A percentile compares a stretch with the other conserved stretches of the same genome.
These are phyloP conservation scores for Phocoena phocoena DNA, from an alignment of 2,113 vertebrate species.

Conservation along the genomic window DNA sequence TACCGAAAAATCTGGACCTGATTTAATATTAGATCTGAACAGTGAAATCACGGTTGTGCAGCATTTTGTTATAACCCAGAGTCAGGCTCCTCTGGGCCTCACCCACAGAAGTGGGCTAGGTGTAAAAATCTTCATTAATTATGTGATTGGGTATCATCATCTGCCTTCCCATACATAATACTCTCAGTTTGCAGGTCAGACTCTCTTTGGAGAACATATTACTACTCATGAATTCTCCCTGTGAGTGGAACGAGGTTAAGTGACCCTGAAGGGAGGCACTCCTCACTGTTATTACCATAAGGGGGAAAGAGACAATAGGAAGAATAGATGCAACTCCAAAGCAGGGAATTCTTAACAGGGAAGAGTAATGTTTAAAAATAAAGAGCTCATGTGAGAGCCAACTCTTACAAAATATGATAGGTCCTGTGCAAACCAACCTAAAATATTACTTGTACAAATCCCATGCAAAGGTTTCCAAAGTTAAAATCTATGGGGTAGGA, in stretches of 20 bases:
- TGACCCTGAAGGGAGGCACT: not conserved
- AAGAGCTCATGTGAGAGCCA: not conserved
- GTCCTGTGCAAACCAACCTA: not conserved
- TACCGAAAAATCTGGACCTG: not conserved
- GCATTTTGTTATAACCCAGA: not conserved
- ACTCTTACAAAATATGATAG: not conserved
- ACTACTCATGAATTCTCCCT: not conserved
- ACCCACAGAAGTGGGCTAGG: not conserved
- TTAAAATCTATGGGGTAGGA: not conserved
- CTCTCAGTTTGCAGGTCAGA: slow-evolving; percentile 10
- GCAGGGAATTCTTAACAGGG: not conserved
- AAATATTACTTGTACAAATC: not conserved
- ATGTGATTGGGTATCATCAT: not conserved
- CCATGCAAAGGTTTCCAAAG: not conserved
- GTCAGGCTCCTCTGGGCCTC: not conserved
- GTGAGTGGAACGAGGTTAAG: not conserved
- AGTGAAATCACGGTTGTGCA: not conserved
- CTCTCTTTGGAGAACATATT: slow-evolving; percentile 8
- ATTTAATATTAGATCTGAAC: not conserved
- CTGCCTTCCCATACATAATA: not conserved
- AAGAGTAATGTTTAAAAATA: not conserved
- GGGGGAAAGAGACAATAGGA: not conserved
- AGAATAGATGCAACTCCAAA: not conserved
- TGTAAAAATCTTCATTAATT: not conserved
- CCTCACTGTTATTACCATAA: not conserved